Evolutionary conservation across 2,113 vertebrate species (phyloP).

Genomic region (Crotalus viridis): DNA sequence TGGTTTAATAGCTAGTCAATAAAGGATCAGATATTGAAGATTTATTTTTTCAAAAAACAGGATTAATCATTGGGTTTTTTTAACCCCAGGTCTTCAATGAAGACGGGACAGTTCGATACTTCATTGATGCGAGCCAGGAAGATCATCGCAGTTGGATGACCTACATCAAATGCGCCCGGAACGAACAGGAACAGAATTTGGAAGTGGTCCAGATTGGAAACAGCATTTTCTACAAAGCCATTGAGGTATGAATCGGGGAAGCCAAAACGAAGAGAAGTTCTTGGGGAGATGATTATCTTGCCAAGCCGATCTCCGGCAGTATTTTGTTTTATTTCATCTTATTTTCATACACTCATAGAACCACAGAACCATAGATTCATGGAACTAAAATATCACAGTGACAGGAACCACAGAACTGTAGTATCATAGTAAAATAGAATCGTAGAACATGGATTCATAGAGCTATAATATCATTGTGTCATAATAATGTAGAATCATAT

Average conservation of each 20-base stretch:
- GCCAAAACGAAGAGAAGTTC: background rate
- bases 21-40: background rate
- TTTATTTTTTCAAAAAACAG: background rate
- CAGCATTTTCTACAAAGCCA: conserved; percentile 97
- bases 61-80: background rate
- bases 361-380: too few species aligned
- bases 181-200: conserved; percentile 97
- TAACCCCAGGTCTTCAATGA: conserved; percentile 88
- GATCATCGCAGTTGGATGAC: conserved; percentile 99
- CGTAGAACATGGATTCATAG: too few species aligned
- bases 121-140: conserved; percentile 96
- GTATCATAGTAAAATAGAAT: too few species aligned
- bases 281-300: background rate
- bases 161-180: conserved; percentile 95
- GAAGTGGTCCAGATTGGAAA: conserved; percentile 96
- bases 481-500: too few species aligned
- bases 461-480: too few species aligned
- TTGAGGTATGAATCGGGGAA: conserved; percentile 75
- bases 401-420: too few species aligned
- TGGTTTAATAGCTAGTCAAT: background rate
- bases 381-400: too few species aligned
- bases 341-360: too few species aligned
- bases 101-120: conserved; percentile 90
- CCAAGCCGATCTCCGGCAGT: background rate
- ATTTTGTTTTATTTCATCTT: too few species aligned